Evolutionary conservation across 1,140 invertebrate genomes (phyloP), one percentile per base, ranked within the genome.

Genomic region (Magallana angulata): DNA sequence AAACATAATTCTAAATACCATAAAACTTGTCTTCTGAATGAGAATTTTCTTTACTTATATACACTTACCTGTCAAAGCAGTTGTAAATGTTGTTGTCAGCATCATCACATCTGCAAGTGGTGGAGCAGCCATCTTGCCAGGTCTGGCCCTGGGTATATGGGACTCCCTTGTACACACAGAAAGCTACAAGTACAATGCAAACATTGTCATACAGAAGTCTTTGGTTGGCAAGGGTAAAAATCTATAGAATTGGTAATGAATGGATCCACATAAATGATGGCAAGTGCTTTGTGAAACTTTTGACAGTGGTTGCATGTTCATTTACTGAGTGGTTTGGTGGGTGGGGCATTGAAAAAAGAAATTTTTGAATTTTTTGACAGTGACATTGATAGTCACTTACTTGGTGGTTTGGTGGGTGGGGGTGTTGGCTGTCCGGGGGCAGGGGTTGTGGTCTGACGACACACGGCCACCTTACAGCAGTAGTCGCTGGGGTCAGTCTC

Each of bases 111-210:
- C 92, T 76, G 62, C 91, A 93, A 12, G 57, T 89, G 83, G 89
- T 83, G 30, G 85, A 83, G 86, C 92, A 93, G 8, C 92, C 92
- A 82, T 91, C 91, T 7, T 90, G 85, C 86, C 91, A 90, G 3
- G 87, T 83, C 36, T 89, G 88, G 57, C 90, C 89, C 76, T 93
- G 92, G 11, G 57, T 83, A 86, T 92, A 93, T 12, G 91, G 48
- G 4, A 92, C 89, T 60, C 91, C 91, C 71, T 92, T 90, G 90
- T 91, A 92, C 87, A 93, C 88, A 87, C 92, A 93, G 90, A 91
- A 90, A 58, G 89, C 92, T 92, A 76, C 68, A 76, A 76, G 12
- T 48, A 48, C 36, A 48, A 2, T 4, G 5, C 36, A 48, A 2
- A 48, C 36, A 48, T 48, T 48, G 36, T 48, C 36, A 48, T 48